Percentiles rank a stretch among this genome's conserved stretches.
Evolutionary conservation across 2,113 vertebrate species (phyloP).

Genomic region (Leuciscus idus): DNA sequence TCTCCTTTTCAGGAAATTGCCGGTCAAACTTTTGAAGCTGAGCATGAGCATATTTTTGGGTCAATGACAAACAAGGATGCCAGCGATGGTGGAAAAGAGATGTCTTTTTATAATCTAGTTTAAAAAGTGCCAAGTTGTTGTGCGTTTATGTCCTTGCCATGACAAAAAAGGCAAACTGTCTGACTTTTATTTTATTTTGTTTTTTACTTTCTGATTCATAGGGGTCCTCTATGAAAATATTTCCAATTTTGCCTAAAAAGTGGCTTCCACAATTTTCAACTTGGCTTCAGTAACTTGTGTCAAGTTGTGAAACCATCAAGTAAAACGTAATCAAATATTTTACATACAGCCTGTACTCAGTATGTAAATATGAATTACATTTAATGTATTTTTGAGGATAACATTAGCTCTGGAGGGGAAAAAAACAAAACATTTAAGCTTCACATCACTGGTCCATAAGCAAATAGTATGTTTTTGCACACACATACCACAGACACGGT

Average conservation of each 20-base stretch:
- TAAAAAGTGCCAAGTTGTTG: not conserved
- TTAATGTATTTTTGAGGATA: not conserved
- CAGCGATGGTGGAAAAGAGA: not conserved
- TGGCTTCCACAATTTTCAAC: too few species aligned
- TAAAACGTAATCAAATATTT: too few species aligned
- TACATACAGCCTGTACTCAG: not conserved
- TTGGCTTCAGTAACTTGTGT: too few species aligned
- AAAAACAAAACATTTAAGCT: not conserved
- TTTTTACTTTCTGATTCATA: too few species aligned
- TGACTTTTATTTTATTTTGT: too few species aligned
- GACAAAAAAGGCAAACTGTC: too few species aligned
- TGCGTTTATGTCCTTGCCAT: not conserved
- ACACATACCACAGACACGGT: slow-evolving; percentile 92
- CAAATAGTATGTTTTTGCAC: not conserved
- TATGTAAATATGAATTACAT: not conserved
- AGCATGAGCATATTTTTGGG: not conserved
- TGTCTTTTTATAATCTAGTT: slow-evolving; percentile 25
- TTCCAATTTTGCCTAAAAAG: too few species aligned
- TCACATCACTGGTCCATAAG: not conserved
- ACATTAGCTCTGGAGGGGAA: not conserved
- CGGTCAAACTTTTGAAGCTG: not conserved
- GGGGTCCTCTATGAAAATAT: too few species aligned
- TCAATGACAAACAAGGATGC: not conserved
- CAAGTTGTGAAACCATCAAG: too few species aligned
- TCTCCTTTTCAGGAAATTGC: not conserved